Evolutionary conservation across 1,140 invertebrate species (phyloP).

Genomic region (Metopolophium dirhodum): DNA sequence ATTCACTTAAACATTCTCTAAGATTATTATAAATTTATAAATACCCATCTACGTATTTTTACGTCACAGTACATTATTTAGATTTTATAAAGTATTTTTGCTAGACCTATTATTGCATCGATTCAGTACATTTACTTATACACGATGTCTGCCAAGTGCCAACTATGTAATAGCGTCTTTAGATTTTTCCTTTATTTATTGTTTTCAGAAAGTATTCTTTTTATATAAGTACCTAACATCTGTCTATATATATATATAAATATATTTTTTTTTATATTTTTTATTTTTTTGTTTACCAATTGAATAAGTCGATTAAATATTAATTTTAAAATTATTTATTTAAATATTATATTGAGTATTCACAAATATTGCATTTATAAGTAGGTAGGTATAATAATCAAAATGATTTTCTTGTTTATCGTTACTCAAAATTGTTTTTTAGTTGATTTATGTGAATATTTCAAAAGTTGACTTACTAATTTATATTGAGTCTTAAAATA

Average conservation of each 20-base stretch:
- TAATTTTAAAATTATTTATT: background rate
- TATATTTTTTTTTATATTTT: background rate
- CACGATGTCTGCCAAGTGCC: background rate
- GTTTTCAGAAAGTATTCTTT: background rate
- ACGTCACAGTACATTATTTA: background rate
- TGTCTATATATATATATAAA: background rate
- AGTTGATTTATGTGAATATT: too few relatives aligned
- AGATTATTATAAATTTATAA: background rate
- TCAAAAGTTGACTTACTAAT: background rate
- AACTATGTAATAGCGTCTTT: background rate
- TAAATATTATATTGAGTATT: too few relatives aligned
- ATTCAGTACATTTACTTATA: constrained; percentile 31
- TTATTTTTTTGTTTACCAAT: background rate
- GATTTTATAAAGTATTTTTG: background rate
- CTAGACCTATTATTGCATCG: constrained; percentile 7
- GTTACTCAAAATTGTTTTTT: too few relatives aligned
- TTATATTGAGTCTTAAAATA: background rate
- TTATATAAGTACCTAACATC: background rate
- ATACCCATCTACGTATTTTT: background rate
- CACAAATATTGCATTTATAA: background rate
- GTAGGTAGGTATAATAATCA: background rate
- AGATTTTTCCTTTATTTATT: constrained; percentile 10
- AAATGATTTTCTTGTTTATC: too few relatives aligned
- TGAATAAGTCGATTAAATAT: background rate
- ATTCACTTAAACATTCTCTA: background rate